A percentile compares a stretch with the other conserved stretches of the same genome.
Evolutionary conservation across 2,113 vertebrate genomes (phyloP).

Genomic region (Tursiops truncatus): DNA sequence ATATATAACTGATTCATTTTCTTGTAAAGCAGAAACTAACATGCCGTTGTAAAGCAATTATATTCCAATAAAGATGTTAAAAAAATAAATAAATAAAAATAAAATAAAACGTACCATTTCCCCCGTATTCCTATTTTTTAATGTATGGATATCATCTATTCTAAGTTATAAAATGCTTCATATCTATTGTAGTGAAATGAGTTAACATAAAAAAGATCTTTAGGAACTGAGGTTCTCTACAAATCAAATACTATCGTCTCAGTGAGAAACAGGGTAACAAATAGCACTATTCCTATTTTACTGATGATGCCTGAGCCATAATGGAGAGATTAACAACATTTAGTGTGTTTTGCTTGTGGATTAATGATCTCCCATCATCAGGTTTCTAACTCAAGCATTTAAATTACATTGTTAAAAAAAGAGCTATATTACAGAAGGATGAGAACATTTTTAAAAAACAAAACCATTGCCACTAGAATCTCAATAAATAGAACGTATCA

Average conservation of each 20-base stretch:
- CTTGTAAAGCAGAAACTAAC: no score
- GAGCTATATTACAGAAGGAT: background rate
- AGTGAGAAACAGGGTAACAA: background rate
- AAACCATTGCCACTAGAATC: background rate
- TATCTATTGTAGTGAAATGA: background rate
- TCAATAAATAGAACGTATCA: background rate
- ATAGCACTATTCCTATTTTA: background rate
- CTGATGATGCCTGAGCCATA: background rate
- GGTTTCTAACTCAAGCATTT: constrained; percentile 1
- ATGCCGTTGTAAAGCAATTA: no score
- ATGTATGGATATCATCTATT: background rate
- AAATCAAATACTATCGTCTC: background rate
- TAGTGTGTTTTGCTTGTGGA: background rate
- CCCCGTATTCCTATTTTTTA: background rate
- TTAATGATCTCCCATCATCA: background rate
- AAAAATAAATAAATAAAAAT: no score
- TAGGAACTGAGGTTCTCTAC: background rate
- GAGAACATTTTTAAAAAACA: background rate
- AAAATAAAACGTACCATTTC: background rate
- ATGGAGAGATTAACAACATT: background rate
- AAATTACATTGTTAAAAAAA: background rate
- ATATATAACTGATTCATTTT: no score
- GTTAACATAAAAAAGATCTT: background rate
- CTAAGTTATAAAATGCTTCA: constrained; percentile 22
- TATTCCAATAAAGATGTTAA: no score